Evolutionary conservation across 2,888 invertebrate species (phyloP).

Genomic region (Aleiodes testaceus): DNA sequence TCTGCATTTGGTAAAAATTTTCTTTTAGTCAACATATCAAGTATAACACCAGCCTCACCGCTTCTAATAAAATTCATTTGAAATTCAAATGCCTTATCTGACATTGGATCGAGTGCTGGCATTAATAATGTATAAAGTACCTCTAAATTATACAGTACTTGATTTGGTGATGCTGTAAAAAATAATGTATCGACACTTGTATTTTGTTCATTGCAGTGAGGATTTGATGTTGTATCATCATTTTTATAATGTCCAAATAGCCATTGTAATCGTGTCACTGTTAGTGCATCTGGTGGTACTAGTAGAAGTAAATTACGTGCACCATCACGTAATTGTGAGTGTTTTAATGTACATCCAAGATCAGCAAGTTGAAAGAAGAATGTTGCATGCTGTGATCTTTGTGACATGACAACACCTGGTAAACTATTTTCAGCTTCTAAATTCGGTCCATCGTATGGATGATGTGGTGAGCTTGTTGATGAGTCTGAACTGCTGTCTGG

Average conservation of each 20-base stretch:
- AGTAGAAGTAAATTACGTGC: slow-evolving; percentile 85
- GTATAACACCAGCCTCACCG: slow-evolving; percentile 80
- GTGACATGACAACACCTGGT: slow-evolving; percentile 90
- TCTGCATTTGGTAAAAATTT: slow-evolving; percentile 88
- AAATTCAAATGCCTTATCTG: slow-evolving; percentile 83
- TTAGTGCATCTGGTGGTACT: slow-evolving; percentile 84
- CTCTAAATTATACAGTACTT: slow-evolving; percentile 84
- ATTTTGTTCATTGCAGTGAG: slow-evolving; percentile 63
- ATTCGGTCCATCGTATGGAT: slow-evolving; percentile 86
- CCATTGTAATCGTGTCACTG: slow-evolving; percentile 77
- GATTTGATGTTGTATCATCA: slow-evolving; percentile 55
- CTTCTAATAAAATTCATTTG: slow-evolving; percentile 81
- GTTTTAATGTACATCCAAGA: slow-evolving; percentile 87
- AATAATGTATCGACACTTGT: slow-evolving; percentile 78
- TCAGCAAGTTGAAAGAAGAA: slow-evolving; percentile 92
- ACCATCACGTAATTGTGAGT: slow-evolving; percentile 87
- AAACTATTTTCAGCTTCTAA: slow-evolving; percentile 90
- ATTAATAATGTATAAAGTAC: slow-evolving; percentile 92
- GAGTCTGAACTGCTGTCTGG: slow-evolving; percentile 97
- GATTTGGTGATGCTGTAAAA: slow-evolving; percentile 82
- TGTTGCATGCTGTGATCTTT: slow-evolving; percentile 83
- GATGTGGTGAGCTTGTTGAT: slow-evolving; percentile 92
- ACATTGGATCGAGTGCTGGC: slow-evolving; percentile 88
- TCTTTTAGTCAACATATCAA: slow-evolving; percentile 89
- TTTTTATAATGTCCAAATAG: slow-evolving; percentile 74